Evolutionary conservation across 2,797 vertebrate genomes (phyloP).

Genomic region (Molossus molossus): DNA sequence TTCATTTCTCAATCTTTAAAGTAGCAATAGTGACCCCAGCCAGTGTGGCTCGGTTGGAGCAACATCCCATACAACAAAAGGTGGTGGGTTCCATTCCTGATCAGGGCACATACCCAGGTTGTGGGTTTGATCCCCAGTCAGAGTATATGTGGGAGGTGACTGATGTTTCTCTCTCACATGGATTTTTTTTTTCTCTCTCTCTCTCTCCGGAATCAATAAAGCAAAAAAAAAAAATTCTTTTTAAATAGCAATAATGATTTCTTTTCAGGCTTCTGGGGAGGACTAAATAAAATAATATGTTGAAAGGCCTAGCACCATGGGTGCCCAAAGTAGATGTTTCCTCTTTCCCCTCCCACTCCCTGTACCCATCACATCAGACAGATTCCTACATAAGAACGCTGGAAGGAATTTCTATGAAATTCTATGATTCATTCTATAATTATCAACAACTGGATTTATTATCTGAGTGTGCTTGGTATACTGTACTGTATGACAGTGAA

Average conservation of each 20-base stretch:
- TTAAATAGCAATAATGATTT: constrained; percentile 60
- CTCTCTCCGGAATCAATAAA: not conserved
- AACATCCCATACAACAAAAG: not conserved
- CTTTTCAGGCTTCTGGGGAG: constrained; percentile 9
- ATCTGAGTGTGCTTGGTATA: constrained; percentile 26
- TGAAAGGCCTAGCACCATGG: constrained; percentile 10
- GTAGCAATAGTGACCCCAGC: not conserved
- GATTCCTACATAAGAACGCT: not conserved
- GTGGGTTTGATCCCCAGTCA: not conserved
- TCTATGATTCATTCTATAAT: constrained; percentile 45
- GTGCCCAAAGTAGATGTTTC: not conserved
- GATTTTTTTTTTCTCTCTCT: not conserved
- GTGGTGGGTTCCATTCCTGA: not conserved
- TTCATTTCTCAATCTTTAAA: constrained; percentile 63
- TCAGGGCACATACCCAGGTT: not conserved
- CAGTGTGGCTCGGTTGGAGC: not conserved
- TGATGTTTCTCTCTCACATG: not conserved
- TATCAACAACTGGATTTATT: constrained; percentile 60
- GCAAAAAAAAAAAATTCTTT: not conserved
- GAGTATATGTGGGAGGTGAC: not conserved
- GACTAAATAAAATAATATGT: constrained; percentile 61
- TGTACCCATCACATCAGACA: not conserved
- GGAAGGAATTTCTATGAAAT: constrained; percentile 4
- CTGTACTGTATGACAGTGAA: constrained; percentile 46
- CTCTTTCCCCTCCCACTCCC: not conserved